phyloP scores from a whole-genome alignment of 1,140 invertebrate species.

The Drosophila aff. region DNA sequence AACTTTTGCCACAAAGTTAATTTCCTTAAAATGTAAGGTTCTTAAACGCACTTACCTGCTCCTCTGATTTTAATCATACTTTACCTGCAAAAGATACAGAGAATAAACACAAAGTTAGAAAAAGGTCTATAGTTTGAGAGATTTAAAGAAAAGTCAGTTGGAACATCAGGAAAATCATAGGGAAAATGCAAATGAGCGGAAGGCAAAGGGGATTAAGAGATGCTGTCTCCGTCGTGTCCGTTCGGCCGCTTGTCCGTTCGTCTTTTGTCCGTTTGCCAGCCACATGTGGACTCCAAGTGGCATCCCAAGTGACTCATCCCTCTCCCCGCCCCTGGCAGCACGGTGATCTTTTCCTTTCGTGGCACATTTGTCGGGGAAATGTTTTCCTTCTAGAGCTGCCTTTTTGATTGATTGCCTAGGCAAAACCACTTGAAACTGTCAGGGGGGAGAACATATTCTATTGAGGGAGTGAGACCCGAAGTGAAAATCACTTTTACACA shows the following conservation, averaged over 20 bases:
- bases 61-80: slow-evolving; percentile 47
- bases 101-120: slow-evolving; percentile 1
- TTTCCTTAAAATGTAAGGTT: not conserved
- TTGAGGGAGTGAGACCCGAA: slow-evolving; percentile 49
- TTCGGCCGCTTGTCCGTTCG: slow-evolving; percentile 5
- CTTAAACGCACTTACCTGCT: slow-evolving; percentile 62
- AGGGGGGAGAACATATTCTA: slow-evolving; percentile 21
- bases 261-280: slow-evolving; percentile 22
- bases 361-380: slow-evolving; percentile 73
- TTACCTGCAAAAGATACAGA: slow-evolving; percentile 60
- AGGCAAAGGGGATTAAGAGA: slow-evolving; percentile 66
- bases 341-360: slow-evolving; percentile 61
- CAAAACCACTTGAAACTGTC: slow-evolving; percentile 81
- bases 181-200: slow-evolving; percentile 65
- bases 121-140: not conserved
- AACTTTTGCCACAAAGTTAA: slow-evolving; percentile 46
- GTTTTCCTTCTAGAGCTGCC: slow-evolving; percentile 56
- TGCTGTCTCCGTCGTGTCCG: slow-evolving; percentile 33
- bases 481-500: slow-evolving; percentile 73
- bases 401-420: slow-evolving; percentile 80
- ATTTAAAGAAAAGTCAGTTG: slow-evolving; percentile 23
- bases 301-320: slow-evolving; percentile 28
- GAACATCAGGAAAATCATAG: slow-evolving; percentile 20
- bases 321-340: not conserved
- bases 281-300: slow-evolving; percentile 58